Percentiles rank a stretch among this genome's conserved stretches.
phyloP scores from a whole-genome alignment of 2,888 invertebrate species.

The Eilema caniola region DNA sequence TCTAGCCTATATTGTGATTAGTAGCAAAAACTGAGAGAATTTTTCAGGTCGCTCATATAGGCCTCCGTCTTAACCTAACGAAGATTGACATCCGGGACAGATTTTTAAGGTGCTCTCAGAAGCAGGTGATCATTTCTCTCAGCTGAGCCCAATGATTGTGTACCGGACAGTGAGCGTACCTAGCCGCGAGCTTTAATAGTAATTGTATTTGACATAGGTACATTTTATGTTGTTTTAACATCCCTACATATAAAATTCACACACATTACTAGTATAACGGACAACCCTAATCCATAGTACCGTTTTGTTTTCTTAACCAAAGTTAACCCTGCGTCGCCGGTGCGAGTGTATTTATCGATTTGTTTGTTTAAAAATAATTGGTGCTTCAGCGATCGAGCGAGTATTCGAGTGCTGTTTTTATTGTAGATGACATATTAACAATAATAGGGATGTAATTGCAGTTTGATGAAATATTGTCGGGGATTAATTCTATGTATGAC shows the following conservation, averaged over 20 bases:
- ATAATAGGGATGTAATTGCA: constrained; percentile 43
- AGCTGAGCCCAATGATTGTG: no score
- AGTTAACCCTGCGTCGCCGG: constrained; percentile 49
- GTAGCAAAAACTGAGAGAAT: no score
- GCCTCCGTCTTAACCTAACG: no score
- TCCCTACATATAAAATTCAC: not conserved
- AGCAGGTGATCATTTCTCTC: no score
- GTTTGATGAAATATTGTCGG: constrained; percentile 22
- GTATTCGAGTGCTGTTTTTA: constrained; percentile 37
- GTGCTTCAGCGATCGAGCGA: constrained; percentile 34
- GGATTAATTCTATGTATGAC: not conserved
- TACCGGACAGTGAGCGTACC: no score
- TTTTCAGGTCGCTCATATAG: no score
- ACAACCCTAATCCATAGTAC: constrained; percentile 43
- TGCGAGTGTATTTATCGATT: constrained; percentile 47
- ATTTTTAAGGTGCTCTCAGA: no score
- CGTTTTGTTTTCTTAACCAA: constrained; percentile 55
- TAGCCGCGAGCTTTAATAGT: no score
- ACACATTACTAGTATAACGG: constrained; percentile 10
- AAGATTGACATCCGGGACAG: no score
- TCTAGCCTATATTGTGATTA: no score
- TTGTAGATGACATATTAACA: constrained; percentile 35
- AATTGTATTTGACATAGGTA: not conserved
- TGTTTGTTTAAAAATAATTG: constrained; percentile 57
- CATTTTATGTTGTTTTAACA: not conserved